A percentile compares a stretch with the other conserved stretches of the same genome.
phyloP scores from a whole-genome alignment of 2,113 vertebrate genomes.

The Ariopsis seemanni region DNA sequence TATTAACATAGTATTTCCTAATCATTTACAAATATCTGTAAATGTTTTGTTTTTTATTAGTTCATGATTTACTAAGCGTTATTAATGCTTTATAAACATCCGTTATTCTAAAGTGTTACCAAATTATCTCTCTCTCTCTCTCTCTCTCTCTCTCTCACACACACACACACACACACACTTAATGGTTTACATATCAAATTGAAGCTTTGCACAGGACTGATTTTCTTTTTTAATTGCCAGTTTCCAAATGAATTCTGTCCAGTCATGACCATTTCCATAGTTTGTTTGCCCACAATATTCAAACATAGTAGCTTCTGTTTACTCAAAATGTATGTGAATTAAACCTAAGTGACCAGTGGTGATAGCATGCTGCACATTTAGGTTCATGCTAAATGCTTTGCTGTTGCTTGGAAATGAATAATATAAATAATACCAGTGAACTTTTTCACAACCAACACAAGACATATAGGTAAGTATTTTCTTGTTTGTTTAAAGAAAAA shows the following conservation, averaged over 20 bases:
- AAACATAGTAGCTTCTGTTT: neutral
- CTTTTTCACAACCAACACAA: neutral
- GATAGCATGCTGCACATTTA: neutral
- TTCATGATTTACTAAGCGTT: no score
- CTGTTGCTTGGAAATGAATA: neutral
- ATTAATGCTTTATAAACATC: no score
- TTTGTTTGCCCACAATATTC: neutral
- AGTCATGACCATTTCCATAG: neutral
- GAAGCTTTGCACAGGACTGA: neutral
- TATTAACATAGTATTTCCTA: no score
- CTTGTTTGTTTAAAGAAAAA: no score
- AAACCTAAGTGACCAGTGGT: neutral
- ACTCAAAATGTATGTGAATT: neutral
- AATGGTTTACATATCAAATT: neutral
- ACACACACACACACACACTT: neutral
- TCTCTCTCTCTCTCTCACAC: neutral
- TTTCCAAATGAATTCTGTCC: neutral
- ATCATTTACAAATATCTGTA: no score
- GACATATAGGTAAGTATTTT: neutral
- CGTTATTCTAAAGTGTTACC: no score
- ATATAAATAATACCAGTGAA: neutral
- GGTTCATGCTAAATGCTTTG: neutral
- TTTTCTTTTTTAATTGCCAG: no score
- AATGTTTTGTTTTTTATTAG: no score
- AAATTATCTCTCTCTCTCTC: no score